phyloP scores from a whole-genome alignment of 2,888 invertebrate species.

The Taenaris catops region DNA sequence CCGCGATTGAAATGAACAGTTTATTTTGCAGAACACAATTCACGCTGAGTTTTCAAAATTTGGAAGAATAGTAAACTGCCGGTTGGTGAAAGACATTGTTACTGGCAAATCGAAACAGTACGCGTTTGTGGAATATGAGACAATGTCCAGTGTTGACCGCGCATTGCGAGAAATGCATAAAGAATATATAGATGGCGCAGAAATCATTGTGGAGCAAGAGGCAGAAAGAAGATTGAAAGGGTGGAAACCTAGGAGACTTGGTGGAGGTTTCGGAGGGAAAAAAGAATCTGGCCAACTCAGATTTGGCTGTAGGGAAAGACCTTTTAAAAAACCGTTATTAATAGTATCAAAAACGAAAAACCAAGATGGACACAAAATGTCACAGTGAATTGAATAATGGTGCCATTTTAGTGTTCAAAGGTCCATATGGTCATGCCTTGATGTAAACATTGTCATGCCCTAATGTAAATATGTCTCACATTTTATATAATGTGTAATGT shows the following conservation, averaged over 20 bases:
- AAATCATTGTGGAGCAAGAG: conserved; percentile 87
- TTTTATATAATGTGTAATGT: conserved; percentile 48
- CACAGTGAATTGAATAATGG: too few relatives aligned
- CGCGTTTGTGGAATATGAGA: conserved; percentile 91
- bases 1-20: too few relatives aligned
- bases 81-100: conserved; percentile 88
- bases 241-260: conserved; percentile 92
- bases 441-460: conserved; percentile 11
- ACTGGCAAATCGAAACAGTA: conserved; percentile 91
- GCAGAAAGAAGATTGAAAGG: conserved; percentile 85
- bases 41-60: conserved; percentile 79
- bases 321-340: conserved; percentile 83
- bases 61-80: conserved; percentile 82
- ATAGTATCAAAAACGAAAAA: conserved; percentile 8
- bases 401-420: too few relatives aligned
- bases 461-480: conserved; percentile 21
- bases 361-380: too few relatives aligned
- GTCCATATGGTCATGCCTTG: conserved; percentile 40
- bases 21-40: conserved; percentile 71
- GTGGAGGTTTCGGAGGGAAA: conserved; percentile 92
- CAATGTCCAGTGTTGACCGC: conserved; percentile 77
- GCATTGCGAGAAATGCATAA: conserved; percentile 82
- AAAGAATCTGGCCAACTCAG: conserved; percentile 93
- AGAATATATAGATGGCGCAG: conserved; percentile 82
- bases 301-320: conserved; percentile 90